Evolutionary conservation across 2,113 vertebrate genomes (phyloP).

Genomic region (Ammodytes dubius): DNA sequence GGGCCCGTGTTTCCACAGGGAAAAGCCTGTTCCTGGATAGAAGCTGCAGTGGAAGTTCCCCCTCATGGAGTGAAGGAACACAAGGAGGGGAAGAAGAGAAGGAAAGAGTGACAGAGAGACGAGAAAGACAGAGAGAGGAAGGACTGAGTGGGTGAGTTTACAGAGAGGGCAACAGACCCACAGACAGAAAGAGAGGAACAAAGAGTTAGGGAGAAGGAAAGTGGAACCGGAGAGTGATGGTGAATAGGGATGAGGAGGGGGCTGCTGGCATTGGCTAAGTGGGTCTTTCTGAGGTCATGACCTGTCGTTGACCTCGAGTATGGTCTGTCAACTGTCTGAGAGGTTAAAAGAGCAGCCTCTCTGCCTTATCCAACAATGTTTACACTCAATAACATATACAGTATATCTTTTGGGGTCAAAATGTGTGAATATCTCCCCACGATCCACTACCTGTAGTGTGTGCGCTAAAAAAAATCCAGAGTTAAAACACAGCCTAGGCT

Average conservation of each 20-base stretch:
- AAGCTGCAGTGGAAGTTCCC: constrained; percentile 77
- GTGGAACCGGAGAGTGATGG: constrained; percentile 12
- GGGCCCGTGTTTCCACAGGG: constrained; percentile 77
- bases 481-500: no score
- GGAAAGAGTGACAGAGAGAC: no score
- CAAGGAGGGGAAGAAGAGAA: constrained; percentile 50
- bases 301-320: constrained; percentile 47
- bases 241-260: constrained; percentile 6
- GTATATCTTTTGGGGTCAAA: no score
- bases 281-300: constrained; percentile 54
- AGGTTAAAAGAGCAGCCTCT: constrained; percentile 19
- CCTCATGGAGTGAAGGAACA: constrained; percentile 72
- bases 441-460: no score
- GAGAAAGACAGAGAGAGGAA: constrained; percentile 73
- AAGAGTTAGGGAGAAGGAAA: constrained; percentile 24
- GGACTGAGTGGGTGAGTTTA: constrained; percentile 70
- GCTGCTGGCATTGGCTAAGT: constrained; percentile 16
- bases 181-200: constrained; percentile 25
- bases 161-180: constrained; percentile 59
- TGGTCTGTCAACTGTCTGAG: constrained; percentile 32
- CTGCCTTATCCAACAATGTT: background rate
- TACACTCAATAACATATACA: constrained; percentile 10
- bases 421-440: no score
- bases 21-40: constrained; percentile 77
- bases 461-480: no score